Conservation (phyloP, 2,113 vertebrate genomes). For the Crotalus viridis region DNA sequence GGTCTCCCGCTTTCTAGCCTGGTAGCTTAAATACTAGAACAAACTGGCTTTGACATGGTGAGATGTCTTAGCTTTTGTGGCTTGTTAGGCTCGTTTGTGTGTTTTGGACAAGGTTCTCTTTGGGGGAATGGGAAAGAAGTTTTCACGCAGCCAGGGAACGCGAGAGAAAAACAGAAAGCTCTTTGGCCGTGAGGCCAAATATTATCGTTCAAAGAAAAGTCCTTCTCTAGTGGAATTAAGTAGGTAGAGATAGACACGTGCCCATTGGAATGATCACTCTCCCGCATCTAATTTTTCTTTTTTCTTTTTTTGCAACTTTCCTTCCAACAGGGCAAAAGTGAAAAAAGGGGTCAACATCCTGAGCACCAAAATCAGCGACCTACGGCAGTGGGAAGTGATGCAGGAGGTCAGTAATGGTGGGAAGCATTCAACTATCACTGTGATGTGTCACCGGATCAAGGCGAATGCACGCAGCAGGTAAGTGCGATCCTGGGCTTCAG, state of each 20-base stretch:
- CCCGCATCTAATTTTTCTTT: fast-evolving
- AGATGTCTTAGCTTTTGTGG: no score
- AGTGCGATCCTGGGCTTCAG: slow-evolving; percentile 15
- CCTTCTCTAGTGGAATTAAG: neutral
- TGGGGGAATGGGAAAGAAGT: neutral
- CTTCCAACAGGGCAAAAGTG: slow-evolving; percentile 74
- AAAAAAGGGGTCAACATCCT: slow-evolving; percentile 79
- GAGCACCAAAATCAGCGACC: slow-evolving; percentile 59
- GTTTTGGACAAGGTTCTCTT: neutral
- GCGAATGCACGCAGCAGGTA: slow-evolving; percentile 68
- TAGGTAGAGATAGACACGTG: neutral
- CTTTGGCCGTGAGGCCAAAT: neutral
- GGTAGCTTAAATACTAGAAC: no score
- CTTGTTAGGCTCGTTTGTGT: no score
- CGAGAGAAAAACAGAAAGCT: neutral
- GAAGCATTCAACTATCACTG: slow-evolving; percentile 65
- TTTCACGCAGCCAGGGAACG: neutral
- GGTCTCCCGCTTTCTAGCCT: no score
- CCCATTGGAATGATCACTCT: no score
- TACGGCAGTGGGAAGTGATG: slow-evolving; percentile 69
- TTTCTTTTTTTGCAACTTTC: neutral
- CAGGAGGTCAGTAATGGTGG: slow-evolving; percentile 73
- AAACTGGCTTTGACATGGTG: no score
- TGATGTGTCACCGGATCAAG: slow-evolving; percentile 71
- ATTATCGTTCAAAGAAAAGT: neutral